Percentiles rank a stretch among this genome's conserved stretches.
Conservation (phyloP, 2,888 invertebrate species). For the Callimorpha dominula region DNA sequence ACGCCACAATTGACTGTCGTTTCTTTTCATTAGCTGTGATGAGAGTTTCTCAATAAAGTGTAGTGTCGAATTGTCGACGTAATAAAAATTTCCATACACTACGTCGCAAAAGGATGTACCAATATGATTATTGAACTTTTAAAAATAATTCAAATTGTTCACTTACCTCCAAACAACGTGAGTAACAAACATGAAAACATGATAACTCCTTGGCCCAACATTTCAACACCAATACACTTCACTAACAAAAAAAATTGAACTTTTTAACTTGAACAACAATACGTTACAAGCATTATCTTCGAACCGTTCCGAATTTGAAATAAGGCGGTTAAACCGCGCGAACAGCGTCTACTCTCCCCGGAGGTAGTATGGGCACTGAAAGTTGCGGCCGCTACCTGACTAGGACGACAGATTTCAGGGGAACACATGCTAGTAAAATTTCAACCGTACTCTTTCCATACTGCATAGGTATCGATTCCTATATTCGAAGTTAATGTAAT, state of each 20-base stretch:
- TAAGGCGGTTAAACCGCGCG: slow-evolving; percentile 48
- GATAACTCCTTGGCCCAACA: slow-evolving; percentile 64
- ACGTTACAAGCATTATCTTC: slow-evolving; percentile 46
- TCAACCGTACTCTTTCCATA: slow-evolving; percentile 34
- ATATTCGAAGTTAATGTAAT: slow-evolving; percentile 20
- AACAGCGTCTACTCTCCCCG: slow-evolving; percentile 56
- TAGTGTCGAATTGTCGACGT: slow-evolving; percentile 11
- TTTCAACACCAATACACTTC: slow-evolving; percentile 60
- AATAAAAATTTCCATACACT: slow-evolving; percentile 32
- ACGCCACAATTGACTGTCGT: slow-evolving; percentile 33
- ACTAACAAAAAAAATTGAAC: slow-evolving; percentile 39
- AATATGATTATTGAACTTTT: slow-evolving; percentile 10
- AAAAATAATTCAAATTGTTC: slow-evolving; percentile 21
- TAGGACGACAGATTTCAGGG: slow-evolving; percentile 59
- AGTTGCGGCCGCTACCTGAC: slow-evolving; percentile 52
- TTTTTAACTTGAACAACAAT: slow-evolving; percentile 23
- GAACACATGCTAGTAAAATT: slow-evolving; percentile 39
- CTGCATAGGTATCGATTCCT: slow-evolving; percentile 33
- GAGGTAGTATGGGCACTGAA: slow-evolving; percentile 62
- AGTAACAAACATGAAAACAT: slow-evolving; percentile 64
- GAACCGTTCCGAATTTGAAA: slow-evolving; percentile 49
- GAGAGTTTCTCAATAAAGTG: slow-evolving; percentile 42
- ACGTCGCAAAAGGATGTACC: not conserved
- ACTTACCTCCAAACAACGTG: slow-evolving; percentile 76
- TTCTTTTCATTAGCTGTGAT: slow-evolving; percentile 38